These are phyloP conservation scores for Amyelois transitella DNA, from an alignment of 1,140 invertebrate genomes.

Conservation along the genomic window DNA sequence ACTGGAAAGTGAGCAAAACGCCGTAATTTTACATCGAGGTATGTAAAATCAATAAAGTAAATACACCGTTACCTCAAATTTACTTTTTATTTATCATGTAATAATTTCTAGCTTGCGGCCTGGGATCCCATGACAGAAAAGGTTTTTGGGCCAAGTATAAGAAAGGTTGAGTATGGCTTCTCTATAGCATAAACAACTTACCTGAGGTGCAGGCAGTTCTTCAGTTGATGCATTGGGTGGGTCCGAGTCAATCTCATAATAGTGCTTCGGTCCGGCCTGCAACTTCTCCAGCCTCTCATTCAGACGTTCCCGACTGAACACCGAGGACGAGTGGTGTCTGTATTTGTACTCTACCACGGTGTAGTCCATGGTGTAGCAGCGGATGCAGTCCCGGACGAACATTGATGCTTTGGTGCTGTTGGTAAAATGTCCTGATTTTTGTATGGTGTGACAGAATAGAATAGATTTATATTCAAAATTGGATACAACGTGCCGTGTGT, in stretches of 20 bases:
- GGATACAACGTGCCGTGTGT: too few species aligned
- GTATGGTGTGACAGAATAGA: not conserved
- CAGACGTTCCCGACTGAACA: constrained; percentile 75
- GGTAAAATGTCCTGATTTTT: not conserved
- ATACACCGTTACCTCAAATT: too few species aligned
- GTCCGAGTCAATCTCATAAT: constrained; percentile 81
- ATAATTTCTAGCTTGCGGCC: too few species aligned
- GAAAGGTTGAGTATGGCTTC: too few species aligned
- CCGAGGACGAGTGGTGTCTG: constrained; percentile 82
- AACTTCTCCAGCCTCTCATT: constrained; percentile 76
- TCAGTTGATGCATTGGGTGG: constrained; percentile 49
- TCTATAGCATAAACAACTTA: too few species aligned
- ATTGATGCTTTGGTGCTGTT: constrained; percentile 82
- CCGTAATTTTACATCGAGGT: too few species aligned
- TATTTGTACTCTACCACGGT: constrained; percentile 86
- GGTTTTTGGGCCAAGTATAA: too few species aligned
- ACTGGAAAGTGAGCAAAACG: too few species aligned
- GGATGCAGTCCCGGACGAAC: constrained; percentile 89
- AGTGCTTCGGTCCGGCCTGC: constrained; percentile 78
- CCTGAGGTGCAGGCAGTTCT: constrained; percentile 50
- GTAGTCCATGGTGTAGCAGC: constrained; percentile 92
- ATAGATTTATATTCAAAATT: not conserved
- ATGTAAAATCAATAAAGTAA: too few species aligned
- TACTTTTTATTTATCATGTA: too few species aligned
- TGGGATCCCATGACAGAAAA: too few species aligned